Base-by-base conservation (phyloP, 2,797 vertebrate genomes). In the Hephaestus fuliginosus region DNA sequence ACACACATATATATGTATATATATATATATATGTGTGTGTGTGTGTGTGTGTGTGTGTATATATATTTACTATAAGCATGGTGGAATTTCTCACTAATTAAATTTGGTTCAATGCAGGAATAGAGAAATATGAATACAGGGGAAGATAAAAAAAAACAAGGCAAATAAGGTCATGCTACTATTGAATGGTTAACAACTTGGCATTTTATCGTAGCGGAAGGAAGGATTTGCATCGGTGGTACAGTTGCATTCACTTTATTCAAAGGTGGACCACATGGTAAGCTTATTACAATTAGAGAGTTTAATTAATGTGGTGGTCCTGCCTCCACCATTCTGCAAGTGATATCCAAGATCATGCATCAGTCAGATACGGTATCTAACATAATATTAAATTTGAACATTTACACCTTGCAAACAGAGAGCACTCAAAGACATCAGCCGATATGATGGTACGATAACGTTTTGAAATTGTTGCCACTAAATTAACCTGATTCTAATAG, bases 401-500 rank as follows among this genome's bases (percentile, higher is more conserved):
- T 90, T 86, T 91, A 87, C 86, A 81, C 87, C 86, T 88, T 83
- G 80, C 89, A 93, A 93, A 92, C 92, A 94, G 86, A 91, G 89
- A 93, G 88, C 93, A 92, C 93, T 95, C 93, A 93, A 93, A 94
- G 93, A 83, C 92, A 86, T 80, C 82, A 83, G 89, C 84, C 85
- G 95, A 95, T 94, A 62, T 87, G 83, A 85, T 49, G 79, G 90
- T 86, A 85, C 74, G 90, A 95, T 91, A 91, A 88, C 64, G 86
- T 92, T 93, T 93, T 92, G 91, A 96, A 94, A 94, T 85, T 17
- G 73, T 76, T 92, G 93, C 88, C 92, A 95, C 92, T 90, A 91
- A 94, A 96, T 96, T 96, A 95, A 95, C 95, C 95, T 83, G 93
- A 90, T 95, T 95, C 92, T 95, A 95, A 96, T 95, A 91, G 94